Evolutionary conservation across 2,797 vertebrate species (phyloP).

Genomic region (Phoxinus dragarum): DNA sequence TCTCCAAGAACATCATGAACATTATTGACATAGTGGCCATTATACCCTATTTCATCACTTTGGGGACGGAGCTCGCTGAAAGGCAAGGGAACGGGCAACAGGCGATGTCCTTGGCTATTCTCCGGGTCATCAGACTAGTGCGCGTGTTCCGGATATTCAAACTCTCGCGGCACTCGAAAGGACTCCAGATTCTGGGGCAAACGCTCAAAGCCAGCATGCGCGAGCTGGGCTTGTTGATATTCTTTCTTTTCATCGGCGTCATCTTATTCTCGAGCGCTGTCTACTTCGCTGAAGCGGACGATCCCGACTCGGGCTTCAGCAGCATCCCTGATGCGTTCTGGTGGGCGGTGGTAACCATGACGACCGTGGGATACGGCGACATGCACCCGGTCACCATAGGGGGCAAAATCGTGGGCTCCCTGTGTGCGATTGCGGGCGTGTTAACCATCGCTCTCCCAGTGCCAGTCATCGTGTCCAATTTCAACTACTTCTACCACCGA

Average conservation of each 20-base stretch:
- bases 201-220: constrained; percentile 98
- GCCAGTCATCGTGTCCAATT: constrained; percentile 98
- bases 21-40: constrained; percentile 99
- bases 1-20: constrained; percentile 99
- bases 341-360: constrained; percentile 99
- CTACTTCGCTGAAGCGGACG: constrained; percentile 95
- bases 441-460: constrained; percentile 95
- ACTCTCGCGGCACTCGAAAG: constrained; percentile 96
- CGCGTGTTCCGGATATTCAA: constrained; percentile 98
- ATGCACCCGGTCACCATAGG: constrained; percentile 98
- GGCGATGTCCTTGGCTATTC: constrained; percentile 96
- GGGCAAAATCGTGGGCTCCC: constrained; percentile 96
- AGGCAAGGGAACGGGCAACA: constrained; percentile 95
- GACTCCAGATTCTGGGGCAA: constrained; percentile 96
- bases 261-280: constrained; percentile 98
- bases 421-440: constrained; percentile 97
- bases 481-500: constrained; percentile 98
- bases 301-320: constrained; percentile 92
- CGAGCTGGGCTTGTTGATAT: constrained; percentile 93
- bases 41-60: constrained; percentile 97
- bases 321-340: constrained; percentile 99
- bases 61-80: constrained; percentile 96
- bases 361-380: constrained; percentile 96
- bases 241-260: constrained; percentile 97
- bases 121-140: constrained; percentile 93